These are phyloP conservation scores for Linepithema humile DNA, from an alignment of 1,140 invertebrate species.

Conservation along the genomic window DNA sequence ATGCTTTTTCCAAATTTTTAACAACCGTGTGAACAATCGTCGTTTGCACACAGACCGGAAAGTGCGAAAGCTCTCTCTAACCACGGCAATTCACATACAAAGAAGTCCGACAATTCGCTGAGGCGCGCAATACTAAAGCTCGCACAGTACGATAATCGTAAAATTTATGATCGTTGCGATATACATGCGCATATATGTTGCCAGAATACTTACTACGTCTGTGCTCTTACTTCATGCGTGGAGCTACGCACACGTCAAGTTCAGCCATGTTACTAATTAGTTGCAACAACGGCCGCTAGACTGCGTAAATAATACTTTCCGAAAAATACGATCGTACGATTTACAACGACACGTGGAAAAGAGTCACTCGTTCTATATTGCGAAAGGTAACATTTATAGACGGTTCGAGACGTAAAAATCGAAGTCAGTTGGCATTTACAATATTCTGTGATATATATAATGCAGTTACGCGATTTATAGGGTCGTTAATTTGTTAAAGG, in stretches of 20 bases:
- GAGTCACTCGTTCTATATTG: conserved; percentile 10
- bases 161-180: conserved; percentile 25
- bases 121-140: not conserved
- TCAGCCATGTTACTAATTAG: no score
- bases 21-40: not conserved
- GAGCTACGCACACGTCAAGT: no score
- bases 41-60: not conserved
- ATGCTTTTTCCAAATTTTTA: not conserved
- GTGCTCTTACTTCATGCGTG: no score
- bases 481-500: not conserved
- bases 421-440: conserved; percentile 21
- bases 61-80: not conserved
- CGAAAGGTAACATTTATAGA: not conserved
- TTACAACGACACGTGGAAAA: no score
- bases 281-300: no score
- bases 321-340: no score
- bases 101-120: not conserved
- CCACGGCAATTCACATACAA: conserved; percentile 11
- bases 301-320: no score
- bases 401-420: conserved; percentile 22
- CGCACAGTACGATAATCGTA: conserved; percentile 12
- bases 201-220: conserved; percentile 5
- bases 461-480: not conserved
- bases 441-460: not conserved
- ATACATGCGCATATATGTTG: not conserved